These are phyloP conservation scores for Kryptolebias marmoratus DNA, from an alignment of 2,113 vertebrate species.

Conservation along the genomic window DNA sequence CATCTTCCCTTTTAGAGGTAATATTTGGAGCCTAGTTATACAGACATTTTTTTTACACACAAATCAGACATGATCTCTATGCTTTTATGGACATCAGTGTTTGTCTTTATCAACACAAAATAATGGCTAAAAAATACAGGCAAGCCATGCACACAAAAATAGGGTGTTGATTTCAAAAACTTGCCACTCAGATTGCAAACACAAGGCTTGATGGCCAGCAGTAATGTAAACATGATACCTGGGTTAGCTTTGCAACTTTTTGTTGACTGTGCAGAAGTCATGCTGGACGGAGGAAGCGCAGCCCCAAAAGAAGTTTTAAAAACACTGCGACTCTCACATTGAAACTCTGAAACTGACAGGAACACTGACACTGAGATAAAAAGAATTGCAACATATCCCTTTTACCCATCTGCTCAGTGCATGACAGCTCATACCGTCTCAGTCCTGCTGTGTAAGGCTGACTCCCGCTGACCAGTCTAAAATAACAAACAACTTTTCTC, in stretches of 20 bases:
- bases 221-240: background rate
- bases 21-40: too few relatives aligned
- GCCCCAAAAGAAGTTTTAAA: background rate
- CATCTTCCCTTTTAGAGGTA: background rate
- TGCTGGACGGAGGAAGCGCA: too few relatives aligned
- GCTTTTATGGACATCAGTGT: too few relatives aligned
- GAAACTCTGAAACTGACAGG: background rate
- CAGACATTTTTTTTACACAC: too few relatives aligned
- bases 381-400: background rate
- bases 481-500: background rate
- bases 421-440: background rate
- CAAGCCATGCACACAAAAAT: too few relatives aligned
- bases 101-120: too few relatives aligned
- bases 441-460: constrained; percentile 1
- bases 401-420: background rate
- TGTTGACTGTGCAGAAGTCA: too few relatives aligned
- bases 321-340: background rate
- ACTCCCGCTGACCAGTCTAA: background rate
- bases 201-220: too few relatives aligned
- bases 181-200: too few relatives aligned
- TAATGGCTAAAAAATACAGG: too few relatives aligned
- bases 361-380: background rate
- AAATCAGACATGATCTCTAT: too few relatives aligned
- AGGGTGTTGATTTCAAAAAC: too few relatives aligned
- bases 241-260: background rate